Evolutionary conservation across 2,797 vertebrate species (phyloP).

Genomic region (Peromyscus eremicus): DNA sequence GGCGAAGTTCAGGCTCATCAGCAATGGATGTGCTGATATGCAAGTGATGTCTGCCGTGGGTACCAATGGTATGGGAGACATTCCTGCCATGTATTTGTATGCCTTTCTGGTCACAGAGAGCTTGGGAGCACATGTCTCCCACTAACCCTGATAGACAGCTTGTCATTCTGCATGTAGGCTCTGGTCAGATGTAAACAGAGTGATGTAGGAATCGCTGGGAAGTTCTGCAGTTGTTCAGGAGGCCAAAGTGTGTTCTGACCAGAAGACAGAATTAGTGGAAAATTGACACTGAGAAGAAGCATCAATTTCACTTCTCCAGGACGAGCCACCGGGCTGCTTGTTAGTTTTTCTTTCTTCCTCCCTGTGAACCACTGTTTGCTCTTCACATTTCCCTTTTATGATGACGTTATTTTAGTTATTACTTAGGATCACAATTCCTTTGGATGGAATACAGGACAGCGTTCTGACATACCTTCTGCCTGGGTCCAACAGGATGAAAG

Average conservation of each 20-base stretch:
- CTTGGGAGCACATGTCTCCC: neutral
- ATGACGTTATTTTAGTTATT: conserved; percentile 10
- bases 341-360: neutral
- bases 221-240: neutral
- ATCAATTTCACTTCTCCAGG: neutral
- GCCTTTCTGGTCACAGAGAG: neutral
- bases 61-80: neutral
- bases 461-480: neutral
- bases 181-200: neutral
- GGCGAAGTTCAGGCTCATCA: neutral
- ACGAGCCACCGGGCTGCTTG: neutral
- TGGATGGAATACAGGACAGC: neutral
- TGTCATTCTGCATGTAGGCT: neutral
- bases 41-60: neutral
- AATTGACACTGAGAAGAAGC: neutral
- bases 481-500: neutral
- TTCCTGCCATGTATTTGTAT: neutral
- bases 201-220: too few species aligned
- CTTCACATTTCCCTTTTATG: neutral
- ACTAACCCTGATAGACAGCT: neutral
- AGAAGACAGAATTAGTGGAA: neutral
- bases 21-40: neutral
- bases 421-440: conserved; percentile 6
- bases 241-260: neutral
- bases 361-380: neutral